Base-by-base conservation (phyloP, 2,888 invertebrate genomes). In the Lithophane leautieri region DNA sequence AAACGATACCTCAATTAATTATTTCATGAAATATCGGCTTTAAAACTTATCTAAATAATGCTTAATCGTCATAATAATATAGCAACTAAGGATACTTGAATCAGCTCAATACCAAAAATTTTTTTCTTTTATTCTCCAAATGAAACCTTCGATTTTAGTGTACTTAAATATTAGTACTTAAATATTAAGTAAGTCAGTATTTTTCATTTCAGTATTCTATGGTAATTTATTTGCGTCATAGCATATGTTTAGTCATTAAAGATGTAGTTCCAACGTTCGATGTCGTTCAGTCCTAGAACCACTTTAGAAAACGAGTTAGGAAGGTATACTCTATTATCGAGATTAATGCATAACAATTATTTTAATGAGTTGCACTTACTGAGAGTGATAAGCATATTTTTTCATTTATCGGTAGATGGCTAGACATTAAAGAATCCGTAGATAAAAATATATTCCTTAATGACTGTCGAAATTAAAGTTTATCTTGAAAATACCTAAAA, bases 321-420 rank as follows among this genome's bases (percentile, higher is more conserved):
- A 56, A 63, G 34, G 62, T 54, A n/a, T 62, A 28, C 11, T 54
- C 40, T 42, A 62, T 56, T 47, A 40, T 19, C n/a, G 40, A 50
- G 8, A 25, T 16, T n/a, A 40, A 12, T 60, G 22, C 16, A 44
- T 50, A 11, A n/a, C 44, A 34, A 74, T 68, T 58, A 76, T 56
- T 42, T n/a, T 50, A 44, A 44, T 47, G 22, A 4, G 44, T 22
- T 70, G 47, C 47, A 54, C 4, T 79, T 69, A 52, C 11, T 25
- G 6, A 8, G 2, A 11, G 14, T 56, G 72, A 79, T 42, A 71
- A 11, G 61, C 40, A 62, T 34, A 34, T 34, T 8, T 44, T 79
- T 76, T 79, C 4, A 16, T 19, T 69, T 79, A 62, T 54, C 54
- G 3, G n/a, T 34, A 19, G 19, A 47, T 40, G n/a, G n/a, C 11